phyloP scores from a whole-genome alignment of 1,140 invertebrate genomes.

The Babylonia areolata region DNA sequence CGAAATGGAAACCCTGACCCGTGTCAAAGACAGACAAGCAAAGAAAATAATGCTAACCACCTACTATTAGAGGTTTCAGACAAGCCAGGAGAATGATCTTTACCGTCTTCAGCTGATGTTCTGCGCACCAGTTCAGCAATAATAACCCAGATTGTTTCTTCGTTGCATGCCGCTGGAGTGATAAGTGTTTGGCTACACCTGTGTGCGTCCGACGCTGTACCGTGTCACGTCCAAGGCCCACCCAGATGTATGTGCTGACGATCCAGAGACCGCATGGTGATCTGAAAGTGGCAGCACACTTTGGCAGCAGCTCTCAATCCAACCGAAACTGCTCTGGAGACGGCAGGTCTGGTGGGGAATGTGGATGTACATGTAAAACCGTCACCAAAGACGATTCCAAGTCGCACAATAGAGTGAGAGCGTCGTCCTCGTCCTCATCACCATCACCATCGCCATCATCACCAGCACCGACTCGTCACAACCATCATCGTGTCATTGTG shows the following conservation, averaged over 20 bases:
- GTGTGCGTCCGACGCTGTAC: not conserved
- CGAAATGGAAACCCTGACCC: too few species aligned
- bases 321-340: not conserved
- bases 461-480: not conserved
- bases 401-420: not conserved
- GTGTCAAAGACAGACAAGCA: too few species aligned
- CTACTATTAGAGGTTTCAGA: too few species aligned
- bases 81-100: too few species aligned
- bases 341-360: not conserved
- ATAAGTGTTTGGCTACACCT: too few species aligned
- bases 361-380: not conserved
- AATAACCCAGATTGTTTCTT: too few species aligned
- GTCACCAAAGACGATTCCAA: not conserved
- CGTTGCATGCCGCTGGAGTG: too few species aligned
- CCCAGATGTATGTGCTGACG: slow-evolving; percentile 10
- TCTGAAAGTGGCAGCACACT: not conserved
- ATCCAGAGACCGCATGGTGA: not conserved
- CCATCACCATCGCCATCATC: not conserved
- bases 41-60: too few species aligned
- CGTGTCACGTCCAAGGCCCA: not conserved
- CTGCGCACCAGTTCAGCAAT: too few species aligned
- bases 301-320: not conserved
- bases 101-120: too few species aligned
- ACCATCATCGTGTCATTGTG: not conserved
- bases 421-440: not conserved